Evolutionary conservation across 1,140 invertebrate genomes (phyloP), one percentile per base, ranked within the genome.

Genomic region (Probaryconus sp.): DNA sequence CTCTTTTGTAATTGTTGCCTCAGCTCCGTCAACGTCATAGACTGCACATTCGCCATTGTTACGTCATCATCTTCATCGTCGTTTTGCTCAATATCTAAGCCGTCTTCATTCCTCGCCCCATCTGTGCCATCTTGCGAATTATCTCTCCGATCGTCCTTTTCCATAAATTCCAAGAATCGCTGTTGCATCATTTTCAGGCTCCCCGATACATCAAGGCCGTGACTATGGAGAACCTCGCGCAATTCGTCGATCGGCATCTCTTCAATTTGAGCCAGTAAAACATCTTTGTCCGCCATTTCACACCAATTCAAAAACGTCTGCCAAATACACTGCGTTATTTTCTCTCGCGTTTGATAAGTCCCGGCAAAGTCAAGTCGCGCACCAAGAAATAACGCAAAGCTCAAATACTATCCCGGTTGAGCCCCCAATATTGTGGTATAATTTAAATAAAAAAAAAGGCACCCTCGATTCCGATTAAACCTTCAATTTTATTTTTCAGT

Each of bases 211-310:
- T 11, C 20, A 5, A 42, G 7, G 10, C 38, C 38, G 10, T 42
- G 17, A 21, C 20, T 42, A 42, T 42, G 38, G 13, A 42, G 38
- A 11, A 42, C 13, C 5, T 42, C 38, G 13, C 38, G 38, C 10
- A 42, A 20, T 24, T 42, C 38, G 10, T 42, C 38, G 11, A 42
- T 42, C 13, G 38, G 20, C 38, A 42, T 42, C 26, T 21, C 38
- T 24, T 42, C 38, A 42, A 42, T 11, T 11, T 42, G 18, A 10
- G 17, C 16, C 7, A n/a, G n/a, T n/a, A n/a, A n/a, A n/a, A n/a
- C n/a, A n/a, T n/a, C n/a, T n/a, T 18, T 40, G 3, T 18, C 37
- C 14, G 37, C 37, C 37, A 40, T 40, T n/a, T 40, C 10, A n/a
- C n/a, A n/a, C n/a, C n/a, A n/a, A n/a, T n/a, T n/a, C n/a, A n/a